Percentiles rank a stretch among this genome's conserved stretches.
Conservation (phyloP, 2,797 vertebrate species). For the Gymnothorax javanicus region DNA sequence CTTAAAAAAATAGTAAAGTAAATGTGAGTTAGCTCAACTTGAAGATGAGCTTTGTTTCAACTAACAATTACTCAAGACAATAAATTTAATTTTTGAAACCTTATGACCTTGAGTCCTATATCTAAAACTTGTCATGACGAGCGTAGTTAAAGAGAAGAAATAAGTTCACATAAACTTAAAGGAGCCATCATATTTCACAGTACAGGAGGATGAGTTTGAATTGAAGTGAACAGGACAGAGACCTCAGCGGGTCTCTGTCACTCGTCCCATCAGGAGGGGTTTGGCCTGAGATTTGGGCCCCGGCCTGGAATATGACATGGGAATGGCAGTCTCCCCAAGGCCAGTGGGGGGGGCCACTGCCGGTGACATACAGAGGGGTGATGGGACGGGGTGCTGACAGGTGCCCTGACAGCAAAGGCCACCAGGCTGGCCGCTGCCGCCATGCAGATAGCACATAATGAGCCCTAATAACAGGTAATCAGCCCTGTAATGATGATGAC, state of each 20-base stretch:
- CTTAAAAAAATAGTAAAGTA: too few relatives aligned
- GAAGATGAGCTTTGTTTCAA: too few relatives aligned
- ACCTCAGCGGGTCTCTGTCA: background rate
- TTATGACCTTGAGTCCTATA: too few relatives aligned
- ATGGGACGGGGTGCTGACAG: conserved; percentile 58
- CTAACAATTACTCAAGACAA: too few relatives aligned
- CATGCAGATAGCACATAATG: conserved; percentile 69
- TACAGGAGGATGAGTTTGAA: background rate
- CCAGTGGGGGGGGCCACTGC: background rate
- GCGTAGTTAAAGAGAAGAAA: too few relatives aligned
- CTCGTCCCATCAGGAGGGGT: background rate
- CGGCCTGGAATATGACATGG: background rate
- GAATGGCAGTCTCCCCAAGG: conserved; percentile 5
- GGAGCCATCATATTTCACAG: background rate
- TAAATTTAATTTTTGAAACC: too few relatives aligned
- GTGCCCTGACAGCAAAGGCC: conserved; percentile 43
- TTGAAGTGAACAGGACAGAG: background rate
- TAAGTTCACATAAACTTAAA: too few relatives aligned
- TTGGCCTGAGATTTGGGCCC: conserved; percentile 8
- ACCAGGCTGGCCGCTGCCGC: conserved; percentile 58
- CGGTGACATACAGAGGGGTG: conserved; percentile 13
- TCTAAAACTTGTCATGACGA: too few relatives aligned
- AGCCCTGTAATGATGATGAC: conserved; percentile 68
- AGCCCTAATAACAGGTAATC: conserved; percentile 75
- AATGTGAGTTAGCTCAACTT: too few relatives aligned